A percentile compares a stretch with the other conserved stretches of the same genome.
phyloP scores from a whole-genome alignment of 2,797 vertebrate species.

The Crenichthys baileyi region DNA sequence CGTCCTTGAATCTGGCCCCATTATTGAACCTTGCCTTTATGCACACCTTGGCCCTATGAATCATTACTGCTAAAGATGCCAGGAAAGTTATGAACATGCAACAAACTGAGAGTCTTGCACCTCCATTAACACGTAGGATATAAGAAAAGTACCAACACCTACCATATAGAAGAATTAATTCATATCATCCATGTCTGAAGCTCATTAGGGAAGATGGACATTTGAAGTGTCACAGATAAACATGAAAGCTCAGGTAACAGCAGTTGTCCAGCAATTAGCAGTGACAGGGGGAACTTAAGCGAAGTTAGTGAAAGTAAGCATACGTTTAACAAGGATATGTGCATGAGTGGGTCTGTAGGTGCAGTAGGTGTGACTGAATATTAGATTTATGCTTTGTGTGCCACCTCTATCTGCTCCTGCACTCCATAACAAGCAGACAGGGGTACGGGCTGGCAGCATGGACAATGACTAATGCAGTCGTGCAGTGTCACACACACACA shows the following conservation, averaged over 20 bases:
- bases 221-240: constrained; percentile 53
- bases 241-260: constrained; percentile 55
- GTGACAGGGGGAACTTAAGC: constrained; percentile 30
- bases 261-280: constrained; percentile 54
- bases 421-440: constrained; percentile 64
- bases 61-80: constrained; percentile 61
- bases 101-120: constrained; percentile 31
- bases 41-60: constrained; percentile 61
- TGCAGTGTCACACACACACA: background rate
- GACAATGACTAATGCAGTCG: constrained; percentile 67
- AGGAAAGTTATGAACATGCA: constrained; percentile 21
- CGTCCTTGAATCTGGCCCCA: constrained; percentile 69
- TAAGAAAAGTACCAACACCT: background rate
- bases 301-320: constrained; percentile 46
- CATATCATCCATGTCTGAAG: constrained; percentile 24
- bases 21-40: constrained; percentile 69
- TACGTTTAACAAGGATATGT: constrained; percentile 51
- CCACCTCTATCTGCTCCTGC: constrained; percentile 54
- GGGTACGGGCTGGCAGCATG: constrained; percentile 65
- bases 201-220: constrained; percentile 50
- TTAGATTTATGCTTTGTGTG: constrained; percentile 53
- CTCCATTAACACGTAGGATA: constrained; percentile 40
- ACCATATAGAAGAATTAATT: constrained; percentile 36
- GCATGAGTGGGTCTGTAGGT: constrained; percentile 26
- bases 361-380: constrained; percentile 30